Evolutionary conservation across 2,888 invertebrate species (phyloP).

Genomic region (Anoncus sp.): DNA sequence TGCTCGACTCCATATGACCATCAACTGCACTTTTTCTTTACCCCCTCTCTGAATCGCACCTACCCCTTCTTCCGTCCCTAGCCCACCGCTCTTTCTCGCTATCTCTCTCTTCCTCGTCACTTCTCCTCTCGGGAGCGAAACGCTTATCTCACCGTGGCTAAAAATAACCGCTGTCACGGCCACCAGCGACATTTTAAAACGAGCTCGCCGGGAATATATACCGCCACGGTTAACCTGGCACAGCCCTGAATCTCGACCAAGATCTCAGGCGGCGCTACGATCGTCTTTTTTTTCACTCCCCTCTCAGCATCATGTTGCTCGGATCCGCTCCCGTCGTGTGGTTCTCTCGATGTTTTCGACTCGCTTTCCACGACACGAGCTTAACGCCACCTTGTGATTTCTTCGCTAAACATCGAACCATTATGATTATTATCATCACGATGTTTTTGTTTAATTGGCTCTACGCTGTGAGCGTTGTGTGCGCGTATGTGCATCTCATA

Average conservation of each 20-base stretch:
- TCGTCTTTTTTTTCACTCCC: constrained; percentile 44
- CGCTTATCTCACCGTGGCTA: constrained; percentile 82
- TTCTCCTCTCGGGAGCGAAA: constrained; percentile 65
- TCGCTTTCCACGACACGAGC: neutral
- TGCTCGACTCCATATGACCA: constrained; percentile 44
- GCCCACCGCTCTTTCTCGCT: constrained; percentile 54
- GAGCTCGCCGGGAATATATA: constrained; percentile 55
- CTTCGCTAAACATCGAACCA: constrained; percentile 14
- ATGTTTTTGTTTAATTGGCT: constrained; percentile 1
- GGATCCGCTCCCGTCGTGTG: neutral
- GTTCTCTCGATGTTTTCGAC: neutral
- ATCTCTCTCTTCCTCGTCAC: constrained; percentile 61
- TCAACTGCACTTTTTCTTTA: constrained; percentile 43
- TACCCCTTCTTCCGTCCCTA: constrained; percentile 30
- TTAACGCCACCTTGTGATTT: constrained; percentile 57
- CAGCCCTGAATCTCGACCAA: constrained; percentile 43
- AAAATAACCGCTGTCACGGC: constrained; percentile 83
- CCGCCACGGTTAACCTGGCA: constrained; percentile 49
- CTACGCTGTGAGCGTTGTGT: neutral
- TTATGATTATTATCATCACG: constrained; percentile 23
- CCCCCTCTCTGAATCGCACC: neutral
- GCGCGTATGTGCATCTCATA: neutral
- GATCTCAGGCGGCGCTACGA: constrained; percentile 53
- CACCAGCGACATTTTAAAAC: constrained; percentile 81
- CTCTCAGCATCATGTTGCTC: too few relatives aligned